Evolutionary conservation across 2,888 invertebrate species (phyloP), one percentile per base, ranked within the genome.

Genomic region (Tetrapedia diversipes): DNA sequence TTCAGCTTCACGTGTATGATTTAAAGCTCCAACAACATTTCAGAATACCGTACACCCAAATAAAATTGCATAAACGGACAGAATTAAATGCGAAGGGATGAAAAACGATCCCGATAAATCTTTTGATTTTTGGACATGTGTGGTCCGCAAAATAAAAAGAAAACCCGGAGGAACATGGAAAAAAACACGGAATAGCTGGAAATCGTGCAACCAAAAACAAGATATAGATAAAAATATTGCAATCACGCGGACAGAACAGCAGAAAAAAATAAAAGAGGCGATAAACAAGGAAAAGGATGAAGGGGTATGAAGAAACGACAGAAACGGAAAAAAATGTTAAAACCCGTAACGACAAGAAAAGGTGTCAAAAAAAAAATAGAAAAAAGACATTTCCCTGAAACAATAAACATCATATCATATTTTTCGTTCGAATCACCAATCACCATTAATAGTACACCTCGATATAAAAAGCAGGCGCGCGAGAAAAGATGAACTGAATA

Each of bases 51-150:
- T n/a, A 10, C 2, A 29, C 19, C 1, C 1, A 19, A 37, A 27
- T 51, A 14, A 39, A 51, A 63, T 51, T 47, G 22, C 34, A 61
- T 11, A 24, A 27, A 19, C 24, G 24, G 19, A 37, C 51, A 19
- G 14, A 22, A 51, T 59, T 49, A 67, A 67, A 57, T 27, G 6
- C n/a, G n/a, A 1, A 14, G 24, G 41, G 27, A 32, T 43, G 32
- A 43, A 32, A 54, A 54, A 54, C 19, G 49, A 49, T 37, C 7
- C 8, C 39, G 19, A 63, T 49, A 61, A 39, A 27, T 49, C 32
- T 49, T 3, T 14, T 14, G 16, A 11, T 27, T 49, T 27, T n/a
- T 14, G 27, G 10, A 37, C 24, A n/a, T 14, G 24, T 49, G 27
- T 49, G 61, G 24, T 2, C 8, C 24, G 24, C 22, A 10, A 27